A percentile compares a stretch with the other conserved stretches of the same genome.
Conservation (phyloP, 2,797 vertebrate genomes). For the Hephaestus fuliginosus region DNA sequence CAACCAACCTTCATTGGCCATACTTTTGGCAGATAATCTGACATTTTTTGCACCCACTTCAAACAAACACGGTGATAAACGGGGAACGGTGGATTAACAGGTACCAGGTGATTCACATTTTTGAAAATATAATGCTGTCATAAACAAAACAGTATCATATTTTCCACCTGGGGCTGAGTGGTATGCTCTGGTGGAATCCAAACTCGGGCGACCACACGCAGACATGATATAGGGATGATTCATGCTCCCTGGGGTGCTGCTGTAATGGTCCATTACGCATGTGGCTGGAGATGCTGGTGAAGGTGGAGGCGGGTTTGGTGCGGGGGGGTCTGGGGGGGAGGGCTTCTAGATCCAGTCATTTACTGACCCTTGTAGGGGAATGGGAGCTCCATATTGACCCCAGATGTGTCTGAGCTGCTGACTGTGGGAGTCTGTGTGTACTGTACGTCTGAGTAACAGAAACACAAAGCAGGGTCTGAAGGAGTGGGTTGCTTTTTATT, state of each 20-base stretch:
- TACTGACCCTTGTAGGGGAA: conserved; percentile 44
- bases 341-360: conserved; percentile 38
- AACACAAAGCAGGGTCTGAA: conserved; percentile 17
- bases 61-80: conserved; percentile 5
- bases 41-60: conserved; percentile 30
- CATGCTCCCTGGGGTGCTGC: conserved; percentile 65
- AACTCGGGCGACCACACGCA: conserved; percentile 75
- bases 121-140: conserved; percentile 21
- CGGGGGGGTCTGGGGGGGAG: not conserved
- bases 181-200: conserved; percentile 45
- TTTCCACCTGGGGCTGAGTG: conserved; percentile 58
- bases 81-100: conserved; percentile 15
- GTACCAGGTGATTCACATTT: conserved; percentile 20
- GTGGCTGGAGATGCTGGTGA: conserved; percentile 52
- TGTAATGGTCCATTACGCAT: conserved; percentile 74
- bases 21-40: conserved; percentile 29
- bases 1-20: conserved; percentile 1
- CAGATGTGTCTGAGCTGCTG: conserved; percentile 70
- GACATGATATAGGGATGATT: conserved; percentile 72
- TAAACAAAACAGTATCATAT: conserved; percentile 38
- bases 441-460: conserved; percentile 20
- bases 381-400: conserved; percentile 66
- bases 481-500: conserved; percentile 13
- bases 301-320: conserved; percentile 34
- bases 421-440: conserved; percentile 24